Percentiles rank a stretch among this genome's conserved stretches.
phyloP scores from a whole-genome alignment of 2,113 vertebrate species.

The Limanda limanda region DNA sequence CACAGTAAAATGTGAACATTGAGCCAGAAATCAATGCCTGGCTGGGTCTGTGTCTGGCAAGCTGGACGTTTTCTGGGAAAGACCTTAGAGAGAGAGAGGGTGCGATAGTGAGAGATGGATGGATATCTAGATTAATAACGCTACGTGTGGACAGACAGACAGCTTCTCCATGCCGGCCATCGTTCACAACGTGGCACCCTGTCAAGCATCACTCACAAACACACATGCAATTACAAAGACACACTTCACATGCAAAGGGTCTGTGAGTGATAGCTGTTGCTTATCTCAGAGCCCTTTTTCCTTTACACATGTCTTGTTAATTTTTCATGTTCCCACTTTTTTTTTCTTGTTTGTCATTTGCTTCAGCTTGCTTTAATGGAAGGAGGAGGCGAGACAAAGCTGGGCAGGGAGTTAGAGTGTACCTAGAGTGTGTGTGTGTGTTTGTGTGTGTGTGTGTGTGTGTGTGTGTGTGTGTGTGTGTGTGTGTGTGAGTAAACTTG shows the following conservation, averaged over 20 bases:
- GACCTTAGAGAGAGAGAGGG: not conserved
- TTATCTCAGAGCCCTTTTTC: slow-evolving; percentile 63
- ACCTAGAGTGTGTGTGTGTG: slow-evolving; percentile 20
- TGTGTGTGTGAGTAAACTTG: slow-evolving; percentile 1
- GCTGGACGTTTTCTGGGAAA: slow-evolving; percentile 54
- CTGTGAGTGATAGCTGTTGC: slow-evolving; percentile 65
- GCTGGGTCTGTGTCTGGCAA: slow-evolving; percentile 49
- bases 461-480: slow-evolving; percentile 1
- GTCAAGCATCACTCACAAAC: slow-evolving; percentile 46
- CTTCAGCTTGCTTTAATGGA: slow-evolving; percentile 65
- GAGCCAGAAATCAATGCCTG: slow-evolving; percentile 70
- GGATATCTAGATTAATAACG: slow-evolving; percentile 67
- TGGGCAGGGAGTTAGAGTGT: slow-evolving; percentile 8
- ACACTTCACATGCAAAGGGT: slow-evolving; percentile 42
- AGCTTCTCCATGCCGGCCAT: slow-evolving; percentile 49
- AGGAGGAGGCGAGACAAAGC: slow-evolving; percentile 33
- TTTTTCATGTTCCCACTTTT: slow-evolving; percentile 61
- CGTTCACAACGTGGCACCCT: slow-evolving; percentile 42
- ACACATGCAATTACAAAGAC: slow-evolving; percentile 18
- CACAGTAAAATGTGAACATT: slow-evolving; percentile 61
- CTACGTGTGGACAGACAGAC: slow-evolving; percentile 52
- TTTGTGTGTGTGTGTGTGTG: slow-evolving; percentile 6
- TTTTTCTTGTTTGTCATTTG: slow-evolving; percentile 50
- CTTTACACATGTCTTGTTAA: slow-evolving; percentile 71
- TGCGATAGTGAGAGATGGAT: slow-evolving; percentile 17